A percentile compares a stretch with the other conserved stretches of the same genome.
Conservation (phyloP, 1,140 invertebrate species). For the Zaprionus kolodkinae region DNA sequence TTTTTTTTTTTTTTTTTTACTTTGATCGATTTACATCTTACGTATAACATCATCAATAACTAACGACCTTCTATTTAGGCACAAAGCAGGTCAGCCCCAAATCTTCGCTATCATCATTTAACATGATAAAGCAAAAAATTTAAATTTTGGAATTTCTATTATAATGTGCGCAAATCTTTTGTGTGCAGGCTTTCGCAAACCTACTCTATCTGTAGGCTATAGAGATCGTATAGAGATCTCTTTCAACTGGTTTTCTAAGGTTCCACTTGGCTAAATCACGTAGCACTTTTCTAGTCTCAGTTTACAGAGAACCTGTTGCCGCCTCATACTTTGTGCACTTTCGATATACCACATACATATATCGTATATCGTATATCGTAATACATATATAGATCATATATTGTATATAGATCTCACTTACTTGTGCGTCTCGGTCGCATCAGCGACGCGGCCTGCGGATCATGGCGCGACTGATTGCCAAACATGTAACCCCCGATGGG, state of each 20-base stretch:
- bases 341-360: slow-evolving; percentile 20
- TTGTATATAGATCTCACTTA: slow-evolving; percentile 57
- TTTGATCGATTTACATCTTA: background rate
- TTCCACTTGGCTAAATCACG: slow-evolving; percentile 7
- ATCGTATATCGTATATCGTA: slow-evolving; percentile 20
- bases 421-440: slow-evolving; percentile 81
- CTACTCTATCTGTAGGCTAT: background rate
- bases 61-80: slow-evolving; percentile 1
- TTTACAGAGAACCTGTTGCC: slow-evolving; percentile 28
- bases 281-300: slow-evolving; percentile 1
- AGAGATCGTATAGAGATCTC: background rate
- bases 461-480: slow-evolving; percentile 54
- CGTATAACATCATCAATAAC: background rate
- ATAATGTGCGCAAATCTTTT: background rate
- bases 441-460: slow-evolving; percentile 37
- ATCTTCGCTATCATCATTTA: slow-evolving; percentile 2
- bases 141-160: background rate
- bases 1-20: background rate
- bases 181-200: background rate
- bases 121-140: slow-evolving; percentile 25
- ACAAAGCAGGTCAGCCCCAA: slow-evolving; percentile 14
- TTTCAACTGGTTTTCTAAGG: background rate
- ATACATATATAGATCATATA: slow-evolving; percentile 10
- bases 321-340: slow-evolving; percentile 57
- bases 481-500: slow-evolving; percentile 78